Base-by-base conservation (phyloP, 2,888 invertebrate species). In the Drosophila borealis region DNA sequence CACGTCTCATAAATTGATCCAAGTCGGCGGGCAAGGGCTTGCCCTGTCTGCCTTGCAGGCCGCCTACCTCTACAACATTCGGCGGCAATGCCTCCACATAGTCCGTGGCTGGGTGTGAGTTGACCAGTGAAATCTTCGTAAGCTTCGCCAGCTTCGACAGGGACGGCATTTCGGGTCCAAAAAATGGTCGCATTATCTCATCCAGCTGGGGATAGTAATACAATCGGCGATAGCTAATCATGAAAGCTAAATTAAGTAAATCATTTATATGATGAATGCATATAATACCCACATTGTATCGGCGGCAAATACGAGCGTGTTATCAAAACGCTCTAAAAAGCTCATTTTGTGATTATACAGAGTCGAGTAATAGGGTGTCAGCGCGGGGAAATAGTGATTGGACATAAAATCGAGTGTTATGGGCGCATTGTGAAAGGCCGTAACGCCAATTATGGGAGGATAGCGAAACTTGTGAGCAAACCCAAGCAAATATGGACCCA, bases 1-100 rank as follows among this genome's bases (percentile, higher is more conserved):
- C 80, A 8, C 72, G 70, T 10, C 82, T 69, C 19, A 91, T 71
- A 54, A 89, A 92, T 0, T 60, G 39, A 19, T 88, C 64, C 9
- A 91, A n/a, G 25, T 91, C 90, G 2, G 70, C 49, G 1, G 90
- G 82, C 34, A 91, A 36, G 5, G 87, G 78, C 34, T 87, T 74
- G 0, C 89, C 74, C 0, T 59, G 66, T 13, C 39, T 45, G 13
- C 91, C 82, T 56, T 92, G 92, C 78, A 91, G 62, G n/a, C 92
- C 92, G 0, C 89, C 92, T 10, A 92, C 79, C 70, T 89, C 89
- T 8, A 91, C 88, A 0, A 91, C 70, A 73, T 90, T 90, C 5
- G 90, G 90, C 2, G 90, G 89, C 10, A 90, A 14, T 4, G 90
- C 78, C 34, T 90, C 82, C 10, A 89, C 78, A 64, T 75, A 90